phyloP scores from a whole-genome alignment of 2,113 vertebrate species.

The Plecturocebus donacophilus region DNA sequence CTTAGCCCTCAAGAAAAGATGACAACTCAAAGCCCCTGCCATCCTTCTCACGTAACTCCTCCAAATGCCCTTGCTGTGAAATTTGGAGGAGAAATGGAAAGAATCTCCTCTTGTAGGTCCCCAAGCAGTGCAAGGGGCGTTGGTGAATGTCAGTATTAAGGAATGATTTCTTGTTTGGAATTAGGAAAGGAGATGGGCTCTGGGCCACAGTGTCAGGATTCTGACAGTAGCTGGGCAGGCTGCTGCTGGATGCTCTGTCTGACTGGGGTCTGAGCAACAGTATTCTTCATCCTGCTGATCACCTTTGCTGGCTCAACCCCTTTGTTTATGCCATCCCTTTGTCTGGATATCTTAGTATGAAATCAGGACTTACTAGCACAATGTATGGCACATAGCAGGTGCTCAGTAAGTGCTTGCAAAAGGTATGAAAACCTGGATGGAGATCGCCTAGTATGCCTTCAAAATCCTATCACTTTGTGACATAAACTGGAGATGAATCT shows the following conservation, averaged over 20 bases:
- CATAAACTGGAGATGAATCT: not conserved
- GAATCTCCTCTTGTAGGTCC: not conserved
- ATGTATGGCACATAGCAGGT: not conserved
- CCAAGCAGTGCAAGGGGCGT: not conserved
- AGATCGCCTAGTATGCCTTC: not conserved
- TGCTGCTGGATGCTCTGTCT: not conserved
- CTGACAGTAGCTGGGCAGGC: not conserved
- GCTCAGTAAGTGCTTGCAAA: not conserved
- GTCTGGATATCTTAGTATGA: not conserved
- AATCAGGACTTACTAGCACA: not conserved
- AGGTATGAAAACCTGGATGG: not conserved
- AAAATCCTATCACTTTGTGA: not conserved
- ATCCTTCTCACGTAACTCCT: not conserved
- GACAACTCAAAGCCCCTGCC: not conserved
- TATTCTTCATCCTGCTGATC: not conserved
- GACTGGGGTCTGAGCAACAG: not conserved
- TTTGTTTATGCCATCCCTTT: not conserved
- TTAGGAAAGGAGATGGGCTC: not conserved
- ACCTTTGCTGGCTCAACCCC: not conserved
- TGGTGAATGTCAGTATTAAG: not conserved
- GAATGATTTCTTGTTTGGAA: not conserved
- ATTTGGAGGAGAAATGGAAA: not conserved
- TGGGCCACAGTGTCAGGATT: not conserved
- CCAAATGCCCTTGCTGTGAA: not conserved
- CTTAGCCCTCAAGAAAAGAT: not conserved